phyloP scores from a whole-genome alignment of 2,797 vertebrate genomes.

The Acipenser transmontanus region DNA sequence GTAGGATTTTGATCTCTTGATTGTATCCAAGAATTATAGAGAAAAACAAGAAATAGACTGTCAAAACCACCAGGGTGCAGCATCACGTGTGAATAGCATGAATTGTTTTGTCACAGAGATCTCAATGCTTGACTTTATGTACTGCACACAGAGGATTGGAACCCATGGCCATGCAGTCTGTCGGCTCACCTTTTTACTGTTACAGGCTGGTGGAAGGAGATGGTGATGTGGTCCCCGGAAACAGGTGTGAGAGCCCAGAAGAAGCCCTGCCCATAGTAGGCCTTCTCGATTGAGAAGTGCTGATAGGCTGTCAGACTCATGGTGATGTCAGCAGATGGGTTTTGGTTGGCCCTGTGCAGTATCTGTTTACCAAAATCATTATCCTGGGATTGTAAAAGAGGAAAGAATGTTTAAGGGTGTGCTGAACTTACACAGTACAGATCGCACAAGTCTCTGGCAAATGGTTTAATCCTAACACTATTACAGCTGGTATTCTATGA shows the following conservation, averaged over 20 bases:
- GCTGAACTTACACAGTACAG: background rate
- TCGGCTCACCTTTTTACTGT: slow-evolving; percentile 58
- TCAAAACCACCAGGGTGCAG: too few species aligned
- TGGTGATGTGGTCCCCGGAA: slow-evolving; percentile 57
- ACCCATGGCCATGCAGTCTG: background rate
- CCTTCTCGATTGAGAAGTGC: slow-evolving; percentile 53
- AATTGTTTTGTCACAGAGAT: background rate
- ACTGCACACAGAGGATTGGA: background rate
- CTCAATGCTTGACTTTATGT: background rate
- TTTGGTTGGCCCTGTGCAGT: slow-evolving; percentile 51
- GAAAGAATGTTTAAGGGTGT: background rate
- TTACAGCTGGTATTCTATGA: too few species aligned
- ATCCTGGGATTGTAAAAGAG: slow-evolving; percentile 50
- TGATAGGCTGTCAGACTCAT: slow-evolving; percentile 58
- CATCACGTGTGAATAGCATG: background rate
- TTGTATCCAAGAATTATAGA: too few species aligned
- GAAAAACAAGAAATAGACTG: too few species aligned
- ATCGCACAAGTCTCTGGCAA: background rate
- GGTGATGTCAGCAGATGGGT: slow-evolving; percentile 61
- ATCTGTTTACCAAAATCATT: slow-evolving; percentile 61
- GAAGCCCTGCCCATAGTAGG: slow-evolving; percentile 57
- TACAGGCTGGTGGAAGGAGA: slow-evolving; percentile 57
- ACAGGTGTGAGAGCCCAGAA: slow-evolving; percentile 66
- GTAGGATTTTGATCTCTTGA: too few species aligned
- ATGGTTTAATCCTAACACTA: background rate